Evolutionary conservation across 2,888 invertebrate genomes (phyloP).

Genomic region (Volucella zonaria): DNA sequence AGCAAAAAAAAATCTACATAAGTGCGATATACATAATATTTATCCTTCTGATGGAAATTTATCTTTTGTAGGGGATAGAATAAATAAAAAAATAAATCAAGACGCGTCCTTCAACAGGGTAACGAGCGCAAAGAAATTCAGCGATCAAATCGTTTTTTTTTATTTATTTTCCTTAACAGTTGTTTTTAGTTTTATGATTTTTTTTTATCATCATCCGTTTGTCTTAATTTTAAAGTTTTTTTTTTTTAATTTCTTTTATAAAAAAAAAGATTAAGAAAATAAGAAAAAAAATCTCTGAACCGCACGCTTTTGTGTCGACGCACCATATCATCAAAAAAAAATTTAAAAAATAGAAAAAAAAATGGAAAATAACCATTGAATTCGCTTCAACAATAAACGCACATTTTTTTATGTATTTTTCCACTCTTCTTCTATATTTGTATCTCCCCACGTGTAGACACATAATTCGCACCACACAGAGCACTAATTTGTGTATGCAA

Average conservation of each 20-base stretch:
- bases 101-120: slow-evolving; percentile 64
- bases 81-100: slow-evolving; percentile 22
- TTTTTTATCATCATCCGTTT: slow-evolving; percentile 57
- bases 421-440: slow-evolving; percentile 19
- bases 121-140: slow-evolving; percentile 37
- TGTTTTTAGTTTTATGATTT: slow-evolving; percentile 55
- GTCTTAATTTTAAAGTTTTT: slow-evolving; percentile 62
- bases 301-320: slow-evolving; percentile 82
- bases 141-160: slow-evolving; percentile 53
- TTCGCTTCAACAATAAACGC: slow-evolving; percentile 62
- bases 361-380: slow-evolving; percentile 54
- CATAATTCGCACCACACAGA: slow-evolving; percentile 43
- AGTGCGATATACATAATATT: slow-evolving; percentile 56
- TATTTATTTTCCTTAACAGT: slow-evolving; percentile 68
- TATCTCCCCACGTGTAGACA: slow-evolving; percentile 39
- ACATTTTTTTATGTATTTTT: slow-evolving; percentile 25
- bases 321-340: slow-evolving; percentile 54
- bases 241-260: slow-evolving; percentile 66
- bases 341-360: slow-evolving; percentile 16
- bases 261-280: slow-evolving; percentile 48
- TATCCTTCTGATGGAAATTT: slow-evolving; percentile 48
- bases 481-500: slow-evolving; percentile 52
- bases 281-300: slow-evolving; percentile 76
- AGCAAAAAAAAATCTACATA: slow-evolving; percentile 4
- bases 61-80: slow-evolving; percentile 61